Evolutionary conservation across 2,113 vertebrate genomes (phyloP).

Genomic region (Forbesichthys agassizii): DNA sequence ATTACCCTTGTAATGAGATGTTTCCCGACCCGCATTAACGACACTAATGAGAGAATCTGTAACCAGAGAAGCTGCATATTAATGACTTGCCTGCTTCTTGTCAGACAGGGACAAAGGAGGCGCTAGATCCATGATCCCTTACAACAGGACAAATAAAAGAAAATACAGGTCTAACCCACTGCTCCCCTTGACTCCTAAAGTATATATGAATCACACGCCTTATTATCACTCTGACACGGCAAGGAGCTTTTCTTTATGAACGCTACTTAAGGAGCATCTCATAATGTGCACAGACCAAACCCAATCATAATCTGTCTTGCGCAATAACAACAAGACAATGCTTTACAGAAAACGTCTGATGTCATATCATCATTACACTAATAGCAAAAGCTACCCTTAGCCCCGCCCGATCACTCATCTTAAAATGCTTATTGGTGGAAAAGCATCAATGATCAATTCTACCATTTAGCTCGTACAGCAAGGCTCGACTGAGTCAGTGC

Average conservation of each 20-base stretch:
- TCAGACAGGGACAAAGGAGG: constrained; percentile 54
- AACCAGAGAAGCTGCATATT: constrained; percentile 83
- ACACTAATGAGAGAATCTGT: constrained; percentile 88
- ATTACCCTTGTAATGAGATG: constrained; percentile 93
- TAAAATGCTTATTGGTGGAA: constrained; percentile 74
- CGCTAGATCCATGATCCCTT: constrained; percentile 48
- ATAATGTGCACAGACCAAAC: constrained; percentile 73
- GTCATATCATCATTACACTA: constrained; percentile 82
- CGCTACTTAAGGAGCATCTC: constrained; percentile 75
- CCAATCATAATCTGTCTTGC: constrained; percentile 82
- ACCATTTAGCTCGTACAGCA: constrained; percentile 63
- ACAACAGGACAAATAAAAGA: constrained; percentile 73
- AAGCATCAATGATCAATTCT: constrained; percentile 71
- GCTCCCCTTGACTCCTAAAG: constrained; percentile 74
- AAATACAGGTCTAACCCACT: constrained; percentile 59
- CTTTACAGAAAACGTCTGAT: constrained; percentile 76
- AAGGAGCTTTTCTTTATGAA: constrained; percentile 71
- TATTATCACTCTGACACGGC: constrained; percentile 78
- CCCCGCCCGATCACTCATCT: constrained; percentile 73
- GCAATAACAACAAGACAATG: constrained; percentile 83
- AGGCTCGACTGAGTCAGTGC: constrained; percentile 50
- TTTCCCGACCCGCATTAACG: constrained; percentile 86
- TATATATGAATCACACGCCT: constrained; percentile 79
- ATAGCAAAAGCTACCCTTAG: constrained; percentile 72
- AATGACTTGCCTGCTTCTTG: constrained; percentile 81